phyloP scores from a whole-genome alignment of 2,113 vertebrate species.

The Lycaon pictus region DNA sequence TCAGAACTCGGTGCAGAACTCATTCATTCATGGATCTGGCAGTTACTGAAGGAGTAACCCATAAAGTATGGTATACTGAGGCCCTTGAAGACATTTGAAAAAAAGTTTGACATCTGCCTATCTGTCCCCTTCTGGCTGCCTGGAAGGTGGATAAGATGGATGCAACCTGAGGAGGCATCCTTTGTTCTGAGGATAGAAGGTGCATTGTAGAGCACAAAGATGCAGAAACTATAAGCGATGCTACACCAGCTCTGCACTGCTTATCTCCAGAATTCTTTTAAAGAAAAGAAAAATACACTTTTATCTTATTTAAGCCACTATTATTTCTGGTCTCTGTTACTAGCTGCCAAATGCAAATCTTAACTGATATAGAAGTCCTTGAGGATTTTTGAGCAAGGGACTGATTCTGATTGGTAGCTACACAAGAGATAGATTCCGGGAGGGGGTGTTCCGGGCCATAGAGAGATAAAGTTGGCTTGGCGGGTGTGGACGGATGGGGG shows the following conservation, averaged over 20 bases:
- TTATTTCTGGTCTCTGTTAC: conserved; percentile 77
- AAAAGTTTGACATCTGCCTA: conserved; percentile 55
- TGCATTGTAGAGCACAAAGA: conserved; percentile 70
- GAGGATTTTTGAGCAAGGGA: conserved; percentile 56
- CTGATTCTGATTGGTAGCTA: conserved; percentile 29
- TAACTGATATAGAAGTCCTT: conserved; percentile 76
- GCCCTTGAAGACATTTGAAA: background rate
- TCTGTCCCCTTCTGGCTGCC: conserved; percentile 33
- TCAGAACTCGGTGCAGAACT: background rate
- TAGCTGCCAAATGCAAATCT: conserved; percentile 77
- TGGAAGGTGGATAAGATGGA: conserved; percentile 42
- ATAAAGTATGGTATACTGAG: background rate
- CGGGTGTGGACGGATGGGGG: conserved; percentile 18
- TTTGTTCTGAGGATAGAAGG: conserved; percentile 77
- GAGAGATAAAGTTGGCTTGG: conserved; percentile 47
- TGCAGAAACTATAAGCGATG: conserved; percentile 54
- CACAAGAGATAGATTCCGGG: background rate
- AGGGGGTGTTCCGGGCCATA: background rate
- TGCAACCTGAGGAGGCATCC: conserved; percentile 69
- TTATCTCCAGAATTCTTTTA: conserved; percentile 79
- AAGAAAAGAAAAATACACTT: conserved; percentile 78
- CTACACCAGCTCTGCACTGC: background rate
- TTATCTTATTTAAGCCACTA: conserved; percentile 72
- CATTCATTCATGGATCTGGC: background rate
- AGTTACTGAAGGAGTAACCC: background rate